A percentile compares a stretch with the other conserved stretches of the same genome.
These are phyloP conservation scores for Lerista edwardsae DNA, from an alignment of 2,797 vertebrate species.

Conservation along the genomic window DNA sequence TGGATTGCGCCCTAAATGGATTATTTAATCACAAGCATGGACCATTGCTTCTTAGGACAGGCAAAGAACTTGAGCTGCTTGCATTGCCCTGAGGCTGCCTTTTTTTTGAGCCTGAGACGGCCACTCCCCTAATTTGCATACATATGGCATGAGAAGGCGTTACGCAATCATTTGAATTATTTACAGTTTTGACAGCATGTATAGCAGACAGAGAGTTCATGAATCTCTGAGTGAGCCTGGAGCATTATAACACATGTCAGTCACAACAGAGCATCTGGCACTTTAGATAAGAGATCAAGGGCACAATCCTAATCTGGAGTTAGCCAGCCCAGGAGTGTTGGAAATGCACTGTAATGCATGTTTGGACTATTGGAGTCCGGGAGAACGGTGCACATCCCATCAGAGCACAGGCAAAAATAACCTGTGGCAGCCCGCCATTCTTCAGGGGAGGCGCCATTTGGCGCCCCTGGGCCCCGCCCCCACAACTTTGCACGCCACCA, in stretches of 20 bases:
- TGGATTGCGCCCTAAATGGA: too few relatives aligned
- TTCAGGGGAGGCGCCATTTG: too few relatives aligned
- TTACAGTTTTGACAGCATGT: background rate
- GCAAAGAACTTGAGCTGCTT: background rate
- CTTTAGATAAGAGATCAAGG: background rate
- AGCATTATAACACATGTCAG: background rate
- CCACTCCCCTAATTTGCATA: background rate
- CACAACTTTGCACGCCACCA: too few relatives aligned
- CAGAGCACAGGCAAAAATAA: too few relatives aligned
- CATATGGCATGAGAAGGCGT: background rate
- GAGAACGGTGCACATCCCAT: too few relatives aligned
- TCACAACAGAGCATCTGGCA: background rate
- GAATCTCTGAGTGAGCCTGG: background rate
- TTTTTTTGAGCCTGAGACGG: background rate
- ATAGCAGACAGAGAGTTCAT: background rate
- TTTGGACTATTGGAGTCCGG: too few relatives aligned
- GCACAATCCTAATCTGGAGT: too few relatives aligned
- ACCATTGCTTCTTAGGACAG: background rate
- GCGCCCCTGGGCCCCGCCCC: too few relatives aligned
- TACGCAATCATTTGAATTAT: background rate
- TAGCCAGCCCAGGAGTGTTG: too few relatives aligned
- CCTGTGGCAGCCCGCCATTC: too few relatives aligned
- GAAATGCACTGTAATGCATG: too few relatives aligned
- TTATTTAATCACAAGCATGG: background rate
- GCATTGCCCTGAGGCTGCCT: background rate